Evolutionary conservation across 2,113 vertebrate genomes (phyloP).

Genomic region (Penelope pileata): DNA sequence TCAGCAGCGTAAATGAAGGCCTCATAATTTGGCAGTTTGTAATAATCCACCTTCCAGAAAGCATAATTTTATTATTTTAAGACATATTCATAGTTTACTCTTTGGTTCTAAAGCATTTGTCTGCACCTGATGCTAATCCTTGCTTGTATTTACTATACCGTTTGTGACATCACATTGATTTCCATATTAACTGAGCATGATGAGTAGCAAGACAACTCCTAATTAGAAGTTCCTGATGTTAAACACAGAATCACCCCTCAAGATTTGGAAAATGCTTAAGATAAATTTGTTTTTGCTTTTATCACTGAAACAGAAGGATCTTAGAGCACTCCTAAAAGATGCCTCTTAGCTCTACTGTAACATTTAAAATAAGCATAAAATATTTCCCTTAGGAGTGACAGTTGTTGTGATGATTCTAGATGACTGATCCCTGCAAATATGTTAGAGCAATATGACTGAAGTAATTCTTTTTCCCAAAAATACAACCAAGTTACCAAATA

Average conservation of each 20-base stretch:
- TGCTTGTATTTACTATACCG: background rate
- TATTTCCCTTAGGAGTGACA: background rate
- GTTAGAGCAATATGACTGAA: background rate
- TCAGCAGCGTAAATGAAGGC: background rate
- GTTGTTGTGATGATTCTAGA: background rate
- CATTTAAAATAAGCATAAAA: background rate
- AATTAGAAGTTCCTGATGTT: background rate
- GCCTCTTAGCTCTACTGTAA: background rate
- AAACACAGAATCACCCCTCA: fast-evolving
- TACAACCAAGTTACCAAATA: background rate
- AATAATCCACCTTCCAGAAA: background rate
- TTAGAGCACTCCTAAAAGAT: background rate
- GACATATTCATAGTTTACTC: background rate
- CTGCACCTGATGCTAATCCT: background rate
- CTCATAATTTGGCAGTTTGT: background rate
- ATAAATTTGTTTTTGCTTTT: background rate
- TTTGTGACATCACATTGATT: background rate
- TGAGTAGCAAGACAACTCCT: background rate
- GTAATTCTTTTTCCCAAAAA: background rate
- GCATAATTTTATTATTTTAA: conserved; percentile 8
- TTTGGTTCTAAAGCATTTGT: background rate
- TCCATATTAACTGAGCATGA: background rate
- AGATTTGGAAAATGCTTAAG: background rate
- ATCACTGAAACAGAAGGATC: background rate
- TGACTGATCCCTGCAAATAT: background rate